phyloP scores from a whole-genome alignment of 2,888 invertebrate species.

The Alitta virens region DNA sequence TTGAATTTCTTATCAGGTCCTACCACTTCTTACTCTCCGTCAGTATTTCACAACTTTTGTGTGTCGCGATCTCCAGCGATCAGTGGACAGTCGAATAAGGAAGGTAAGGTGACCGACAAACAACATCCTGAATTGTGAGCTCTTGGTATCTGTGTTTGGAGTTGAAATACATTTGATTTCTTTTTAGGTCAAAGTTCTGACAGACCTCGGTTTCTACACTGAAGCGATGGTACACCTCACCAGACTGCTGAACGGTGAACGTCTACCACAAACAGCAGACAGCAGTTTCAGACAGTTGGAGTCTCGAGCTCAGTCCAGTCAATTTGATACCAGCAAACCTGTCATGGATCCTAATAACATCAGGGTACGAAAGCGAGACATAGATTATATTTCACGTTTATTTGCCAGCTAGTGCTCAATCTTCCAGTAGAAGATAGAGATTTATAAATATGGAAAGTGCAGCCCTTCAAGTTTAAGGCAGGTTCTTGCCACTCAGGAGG shows the following conservation, averaged over 20 bases:
- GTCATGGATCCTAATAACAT: slow-evolving; percentile 44
- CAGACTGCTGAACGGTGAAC: slow-evolving; percentile 48
- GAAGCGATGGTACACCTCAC: slow-evolving; percentile 47
- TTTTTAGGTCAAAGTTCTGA: slow-evolving; percentile 38
- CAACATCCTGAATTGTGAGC: too few relatives aligned
- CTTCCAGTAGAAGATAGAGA: too few relatives aligned
- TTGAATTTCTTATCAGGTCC: slow-evolving; percentile 37
- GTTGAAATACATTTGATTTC: too few relatives aligned
- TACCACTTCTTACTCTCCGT: slow-evolving; percentile 52
- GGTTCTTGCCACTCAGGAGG: too few relatives aligned
- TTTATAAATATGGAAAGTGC: too few relatives aligned
- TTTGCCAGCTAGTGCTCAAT: too few relatives aligned
- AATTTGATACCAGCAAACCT: slow-evolving; percentile 45
- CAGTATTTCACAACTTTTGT: slow-evolving; percentile 53
- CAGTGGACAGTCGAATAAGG: slow-evolving; percentile 52
- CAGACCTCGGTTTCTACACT: slow-evolving; percentile 48
- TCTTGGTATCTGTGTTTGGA: too few relatives aligned
- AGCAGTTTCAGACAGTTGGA: slow-evolving; percentile 49
- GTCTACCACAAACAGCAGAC: slow-evolving; percentile 49
- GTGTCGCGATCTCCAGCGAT: slow-evolving; percentile 51
- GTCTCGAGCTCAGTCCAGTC: slow-evolving; percentile 34
- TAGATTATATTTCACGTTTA: too few relatives aligned
- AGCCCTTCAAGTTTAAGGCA: too few relatives aligned
- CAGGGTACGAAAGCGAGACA: slow-evolving; percentile 47
- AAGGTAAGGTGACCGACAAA: too few relatives aligned